A percentile compares a stretch with the other conserved stretches of the same genome.
Conservation (phyloP, 2,888 invertebrate genomes). For the Erpobdella octoculata region DNA sequence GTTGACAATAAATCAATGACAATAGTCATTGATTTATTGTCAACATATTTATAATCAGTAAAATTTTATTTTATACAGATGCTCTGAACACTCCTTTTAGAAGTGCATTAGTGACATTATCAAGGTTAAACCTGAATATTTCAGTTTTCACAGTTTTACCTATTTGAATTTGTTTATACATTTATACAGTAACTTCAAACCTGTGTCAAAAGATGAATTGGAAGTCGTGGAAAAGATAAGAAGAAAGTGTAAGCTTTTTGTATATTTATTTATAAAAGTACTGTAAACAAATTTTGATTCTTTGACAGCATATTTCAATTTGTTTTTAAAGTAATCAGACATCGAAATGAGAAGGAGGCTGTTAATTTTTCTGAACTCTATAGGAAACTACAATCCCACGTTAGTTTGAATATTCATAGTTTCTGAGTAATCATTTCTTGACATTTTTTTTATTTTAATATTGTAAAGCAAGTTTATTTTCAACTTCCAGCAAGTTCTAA, state of each 20-base stretch:
- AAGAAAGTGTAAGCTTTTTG: conserved; percentile 45
- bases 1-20: too few relatives aligned
- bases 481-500: conserved; percentile 56
- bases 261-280: too few relatives aligned
- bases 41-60: background rate
- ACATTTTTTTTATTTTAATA: background rate
- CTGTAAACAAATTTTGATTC: too few relatives aligned
- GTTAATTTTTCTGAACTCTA: conserved; percentile 51
- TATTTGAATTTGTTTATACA: background rate
- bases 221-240: conserved; percentile 49
- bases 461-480: background rate
- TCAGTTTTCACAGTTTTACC: background rate
- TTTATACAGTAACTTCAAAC: conserved; percentile 27
- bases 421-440: background rate
- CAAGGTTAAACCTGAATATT: conserved; percentile 46
- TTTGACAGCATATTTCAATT: background rate
- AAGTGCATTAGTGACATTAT: conserved; percentile 43
- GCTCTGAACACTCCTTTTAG: conserved; percentile 44
- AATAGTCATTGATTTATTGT: background rate
- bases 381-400: conserved; percentile 52
- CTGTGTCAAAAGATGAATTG: conserved; percentile 47
- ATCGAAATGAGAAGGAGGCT: conserved; percentile 50
- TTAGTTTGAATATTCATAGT: conserved; percentile 35
- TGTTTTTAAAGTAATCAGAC: conserved; percentile 42
- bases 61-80: conserved; percentile 38